Evolutionary conservation across 2,888 invertebrate species (phyloP).

Genomic region (Sericinus montela): DNA sequence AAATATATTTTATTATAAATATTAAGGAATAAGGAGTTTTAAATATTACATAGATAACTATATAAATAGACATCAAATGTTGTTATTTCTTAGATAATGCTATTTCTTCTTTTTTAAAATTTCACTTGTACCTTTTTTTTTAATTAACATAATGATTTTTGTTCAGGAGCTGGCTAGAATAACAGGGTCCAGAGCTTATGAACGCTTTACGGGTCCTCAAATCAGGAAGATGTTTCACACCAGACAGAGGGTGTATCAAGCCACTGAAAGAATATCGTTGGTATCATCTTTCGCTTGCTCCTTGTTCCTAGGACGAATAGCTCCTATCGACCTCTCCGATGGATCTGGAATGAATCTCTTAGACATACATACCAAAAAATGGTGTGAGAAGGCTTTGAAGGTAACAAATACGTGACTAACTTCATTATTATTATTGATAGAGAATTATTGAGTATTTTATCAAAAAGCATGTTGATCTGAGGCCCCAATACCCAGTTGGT

Average conservation of each 20-base stretch:
- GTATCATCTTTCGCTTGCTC: conserved; percentile 96
- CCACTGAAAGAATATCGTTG: conserved; percentile 92
- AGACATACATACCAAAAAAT: conserved; percentile 87
- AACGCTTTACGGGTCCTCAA: conserved; percentile 95
- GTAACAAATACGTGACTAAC: conserved; percentile 50
- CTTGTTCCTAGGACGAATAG: conserved; percentile 91
- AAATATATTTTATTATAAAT: too few relatives aligned
- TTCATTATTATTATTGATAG: too few relatives aligned
- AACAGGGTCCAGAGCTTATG: conserved; percentile 93
- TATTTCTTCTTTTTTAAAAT: too few relatives aligned
- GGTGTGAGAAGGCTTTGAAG: conserved; percentile 87
- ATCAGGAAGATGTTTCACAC: conserved; percentile 92
- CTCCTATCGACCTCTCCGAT: conserved; percentile 94
- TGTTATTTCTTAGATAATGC: too few relatives aligned
- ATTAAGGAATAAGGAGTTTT: too few relatives aligned
- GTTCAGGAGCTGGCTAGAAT: conserved; percentile 85
- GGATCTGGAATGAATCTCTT: conserved; percentile 98
- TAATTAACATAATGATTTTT: not conserved
- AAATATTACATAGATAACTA: too few relatives aligned
- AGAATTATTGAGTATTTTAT: too few relatives aligned
- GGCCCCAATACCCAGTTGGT: too few relatives aligned
- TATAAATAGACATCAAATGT: too few relatives aligned
- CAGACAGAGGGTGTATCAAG: conserved; percentile 67
- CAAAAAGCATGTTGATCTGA: too few relatives aligned
- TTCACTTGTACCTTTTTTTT: too few relatives aligned